Evolutionary conservation across 2,797 vertebrate genomes (phyloP).

Genomic region (Prionace glauca): DNA sequence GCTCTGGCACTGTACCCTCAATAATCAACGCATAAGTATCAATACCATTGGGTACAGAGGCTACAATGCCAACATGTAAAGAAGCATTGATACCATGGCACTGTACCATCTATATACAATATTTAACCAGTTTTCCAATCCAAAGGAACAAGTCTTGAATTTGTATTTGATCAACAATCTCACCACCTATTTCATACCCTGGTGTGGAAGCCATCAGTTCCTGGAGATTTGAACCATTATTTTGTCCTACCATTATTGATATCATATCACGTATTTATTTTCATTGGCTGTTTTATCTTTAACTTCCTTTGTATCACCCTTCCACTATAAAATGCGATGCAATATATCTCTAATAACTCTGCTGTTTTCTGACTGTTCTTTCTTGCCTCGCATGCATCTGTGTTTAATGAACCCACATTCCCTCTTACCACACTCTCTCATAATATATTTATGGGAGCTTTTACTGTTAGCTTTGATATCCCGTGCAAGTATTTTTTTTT

Average conservation of each 20-base stretch:
- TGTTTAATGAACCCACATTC: neutral
- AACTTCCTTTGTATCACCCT: neutral
- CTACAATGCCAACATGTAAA: neutral
- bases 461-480: constrained; percentile 23
- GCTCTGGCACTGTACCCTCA: neutral
- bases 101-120: neutral
- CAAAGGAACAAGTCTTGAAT: neutral
- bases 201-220: neutral
- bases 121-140: neutral
- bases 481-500: neutral
- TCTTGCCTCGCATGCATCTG: neutral
- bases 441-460: neutral
- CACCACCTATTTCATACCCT: neutral
- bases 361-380: neutral
- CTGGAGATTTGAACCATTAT: neutral
- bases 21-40: neutral
- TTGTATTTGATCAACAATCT: neutral
- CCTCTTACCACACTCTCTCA: neutral
- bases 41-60: neutral
- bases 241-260: neutral
- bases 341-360: neutral
- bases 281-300: neutral
- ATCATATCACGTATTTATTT: neutral
- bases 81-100: neutral
- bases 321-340: neutral